phyloP scores from a whole-genome alignment of 2,888 invertebrate genomes.

The Branchellion lobata region DNA sequence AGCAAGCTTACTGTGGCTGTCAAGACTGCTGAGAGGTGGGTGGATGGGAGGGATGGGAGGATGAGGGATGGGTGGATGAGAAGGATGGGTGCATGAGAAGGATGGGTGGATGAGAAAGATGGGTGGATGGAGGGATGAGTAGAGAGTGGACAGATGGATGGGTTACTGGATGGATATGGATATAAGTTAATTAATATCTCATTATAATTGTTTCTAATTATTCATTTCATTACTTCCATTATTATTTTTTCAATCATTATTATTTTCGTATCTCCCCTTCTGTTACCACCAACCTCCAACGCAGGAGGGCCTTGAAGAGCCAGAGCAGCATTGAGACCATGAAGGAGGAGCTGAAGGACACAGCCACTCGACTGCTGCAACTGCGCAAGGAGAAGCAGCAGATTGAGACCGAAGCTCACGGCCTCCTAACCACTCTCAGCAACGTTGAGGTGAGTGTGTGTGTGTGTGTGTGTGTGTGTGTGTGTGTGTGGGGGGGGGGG shows the following conservation, averaged over 20 bases:
- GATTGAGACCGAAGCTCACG: constrained; percentile 63
- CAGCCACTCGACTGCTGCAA: constrained; percentile 64
- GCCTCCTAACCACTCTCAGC: constrained; percentile 57
- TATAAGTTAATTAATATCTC: too few relatives aligned
- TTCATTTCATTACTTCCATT: too few relatives aligned
- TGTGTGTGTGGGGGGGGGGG: too few relatives aligned
- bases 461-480: too few relatives aligned
- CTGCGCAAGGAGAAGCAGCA: constrained; percentile 50
- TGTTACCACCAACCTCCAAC: too few relatives aligned
- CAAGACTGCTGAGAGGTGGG: constrained; percentile 66
- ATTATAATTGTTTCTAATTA: too few relatives aligned
- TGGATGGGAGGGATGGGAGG: not conserved
- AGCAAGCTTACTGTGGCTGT: constrained; percentile 64
- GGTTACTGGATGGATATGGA: too few relatives aligned
- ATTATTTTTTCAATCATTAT: too few relatives aligned
- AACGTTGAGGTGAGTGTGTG: constrained; percentile 55
- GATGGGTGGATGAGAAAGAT: constrained; percentile 61
- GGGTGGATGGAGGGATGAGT: constrained; percentile 55
- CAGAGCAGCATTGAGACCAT: constrained; percentile 71
- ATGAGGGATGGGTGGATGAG: not conserved
- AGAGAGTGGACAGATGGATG: too few relatives aligned
- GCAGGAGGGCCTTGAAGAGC: constrained; percentile 74
- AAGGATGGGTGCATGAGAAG: too few relatives aligned
- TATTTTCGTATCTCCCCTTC: too few relatives aligned
- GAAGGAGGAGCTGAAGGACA: constrained; percentile 71